phyloP scores from a whole-genome alignment of 2,888 invertebrate genomes.

The Scaptomyza cyrtandrae region DNA sequence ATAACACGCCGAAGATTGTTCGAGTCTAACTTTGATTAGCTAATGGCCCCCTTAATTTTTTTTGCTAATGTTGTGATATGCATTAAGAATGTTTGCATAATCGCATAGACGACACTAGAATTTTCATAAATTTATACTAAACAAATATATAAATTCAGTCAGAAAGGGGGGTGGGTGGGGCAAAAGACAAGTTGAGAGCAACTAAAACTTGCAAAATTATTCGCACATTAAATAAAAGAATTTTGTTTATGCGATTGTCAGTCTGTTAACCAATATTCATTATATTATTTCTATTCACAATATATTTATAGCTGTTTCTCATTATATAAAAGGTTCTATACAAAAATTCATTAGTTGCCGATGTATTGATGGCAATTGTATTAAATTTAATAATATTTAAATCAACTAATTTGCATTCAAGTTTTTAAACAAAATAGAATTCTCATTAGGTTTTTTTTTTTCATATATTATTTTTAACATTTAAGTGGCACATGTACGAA shows the following conservation, averaged over 20 bases:
- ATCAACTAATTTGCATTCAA: constrained; percentile 24
- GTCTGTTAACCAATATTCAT: constrained; percentile 8
- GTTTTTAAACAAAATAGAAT: constrained; percentile 20
- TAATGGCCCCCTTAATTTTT: constrained; percentile 45
- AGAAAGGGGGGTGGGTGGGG: background rate
- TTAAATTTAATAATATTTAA: constrained; percentile 1
- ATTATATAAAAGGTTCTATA: background rate
- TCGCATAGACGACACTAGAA: constrained; percentile 30
- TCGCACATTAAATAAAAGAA: no score
- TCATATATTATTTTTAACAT: background rate
- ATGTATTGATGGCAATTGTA: background rate
- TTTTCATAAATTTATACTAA: constrained; percentile 27
- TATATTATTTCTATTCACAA: constrained; percentile 13
- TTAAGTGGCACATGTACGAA: constrained; percentile 14
- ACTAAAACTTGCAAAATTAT: constrained; percentile 2
- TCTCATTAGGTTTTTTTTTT: background rate
- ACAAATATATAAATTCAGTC: background rate
- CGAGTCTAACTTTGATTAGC: constrained; percentile 38
- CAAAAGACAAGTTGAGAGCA: background rate
- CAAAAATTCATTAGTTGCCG: constrained; percentile 7
- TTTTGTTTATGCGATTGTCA: constrained; percentile 11
- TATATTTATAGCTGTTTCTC: background rate
- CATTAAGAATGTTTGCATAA: constrained; percentile 52
- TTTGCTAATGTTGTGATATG: constrained; percentile 60
- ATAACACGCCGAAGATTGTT: constrained; percentile 22